Conservation (phyloP, 1,140 invertebrate genomes). For the Caenorhabditis tropicalis region DNA sequence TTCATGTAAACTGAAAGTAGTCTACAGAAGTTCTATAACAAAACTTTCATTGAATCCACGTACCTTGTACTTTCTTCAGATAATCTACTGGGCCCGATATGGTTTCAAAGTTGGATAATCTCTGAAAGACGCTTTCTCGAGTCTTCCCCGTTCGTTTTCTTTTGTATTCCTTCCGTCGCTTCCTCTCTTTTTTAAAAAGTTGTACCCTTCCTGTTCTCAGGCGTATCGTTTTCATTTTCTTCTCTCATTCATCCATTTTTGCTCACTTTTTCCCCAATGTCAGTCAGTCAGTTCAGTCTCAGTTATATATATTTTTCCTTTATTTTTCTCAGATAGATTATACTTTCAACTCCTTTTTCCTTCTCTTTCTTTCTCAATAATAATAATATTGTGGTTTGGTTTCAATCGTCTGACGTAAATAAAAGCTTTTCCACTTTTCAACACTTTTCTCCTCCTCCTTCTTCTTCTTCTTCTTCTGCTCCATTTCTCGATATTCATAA, state of each 20-base stretch:
- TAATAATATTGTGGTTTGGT: constrained; percentile 22
- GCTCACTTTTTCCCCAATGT: constrained; percentile 17
- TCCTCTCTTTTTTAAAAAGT: not conserved
- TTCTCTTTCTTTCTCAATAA: not conserved
- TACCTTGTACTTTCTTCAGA: constrained; percentile 48
- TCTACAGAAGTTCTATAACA: too few relatives aligned
- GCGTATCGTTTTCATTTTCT: constrained; percentile 5
- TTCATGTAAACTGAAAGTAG: too few relatives aligned
- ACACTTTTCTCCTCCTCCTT: not conserved
- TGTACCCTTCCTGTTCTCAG: constrained; percentile 25
- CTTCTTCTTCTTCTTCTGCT: not conserved
- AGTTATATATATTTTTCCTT: constrained; percentile 15
- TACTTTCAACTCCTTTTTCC: constrained; percentile 20
- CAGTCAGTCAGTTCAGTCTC: constrained; percentile 29
- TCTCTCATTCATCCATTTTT: constrained; percentile 42
- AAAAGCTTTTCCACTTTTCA: constrained; percentile 34
- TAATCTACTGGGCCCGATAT: constrained; percentile 58
- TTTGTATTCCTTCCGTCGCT: not conserved
- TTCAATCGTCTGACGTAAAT: constrained; percentile 25
- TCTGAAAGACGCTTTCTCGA: not conserved
- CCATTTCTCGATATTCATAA: constrained; percentile 13
- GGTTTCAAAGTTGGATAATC: constrained; percentile 37
- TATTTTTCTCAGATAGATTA: constrained; percentile 29
- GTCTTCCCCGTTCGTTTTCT: not conserved
- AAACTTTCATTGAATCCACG: too few relatives aligned